These are phyloP conservation scores for Drosophila sechellia DNA, from an alignment of 1,140 invertebrate species.

Conservation along the genomic window DNA sequence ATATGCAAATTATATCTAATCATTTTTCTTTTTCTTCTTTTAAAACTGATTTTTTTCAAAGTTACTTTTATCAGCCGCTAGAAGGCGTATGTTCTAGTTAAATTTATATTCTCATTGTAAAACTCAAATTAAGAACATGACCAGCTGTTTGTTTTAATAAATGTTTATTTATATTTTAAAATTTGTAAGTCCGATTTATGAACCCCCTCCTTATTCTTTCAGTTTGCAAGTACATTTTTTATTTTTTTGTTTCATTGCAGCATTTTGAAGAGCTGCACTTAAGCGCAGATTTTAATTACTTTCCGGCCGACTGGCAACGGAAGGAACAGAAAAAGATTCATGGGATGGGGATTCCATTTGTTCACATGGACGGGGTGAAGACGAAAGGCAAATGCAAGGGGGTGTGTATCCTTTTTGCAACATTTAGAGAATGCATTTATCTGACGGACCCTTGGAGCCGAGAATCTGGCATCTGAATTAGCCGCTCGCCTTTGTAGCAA, in stretches of 20 bases:
- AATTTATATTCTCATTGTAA: too few relatives aligned
- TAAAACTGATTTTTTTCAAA: background rate
- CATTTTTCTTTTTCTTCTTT: background rate
- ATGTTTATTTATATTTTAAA: too few relatives aligned
- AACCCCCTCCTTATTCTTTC: slow-evolving; percentile 5
- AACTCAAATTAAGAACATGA: too few relatives aligned
- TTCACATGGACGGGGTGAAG: background rate
- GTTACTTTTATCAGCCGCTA: background rate
- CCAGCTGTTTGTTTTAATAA: too few relatives aligned
- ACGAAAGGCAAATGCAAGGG: background rate
- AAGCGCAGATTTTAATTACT: slow-evolving; percentile 82
- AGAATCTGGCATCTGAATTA: slow-evolving; percentile 69
- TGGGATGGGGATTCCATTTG: slow-evolving; percentile 14
- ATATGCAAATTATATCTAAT: slow-evolving; percentile 16
- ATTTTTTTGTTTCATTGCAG: slow-evolving; percentile 28
- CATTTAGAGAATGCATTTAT: slow-evolving; percentile 79
- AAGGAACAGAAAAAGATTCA: slow-evolving; percentile 43
- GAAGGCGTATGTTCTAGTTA: background rate
- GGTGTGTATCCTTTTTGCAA: slow-evolving; percentile 58
- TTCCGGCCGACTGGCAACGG: slow-evolving; percentile 79
- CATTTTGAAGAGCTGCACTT: slow-evolving; percentile 73
- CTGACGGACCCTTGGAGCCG: slow-evolving; percentile 41
- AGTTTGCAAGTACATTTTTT: slow-evolving; percentile 4
- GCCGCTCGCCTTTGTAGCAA: slow-evolving; percentile 63
- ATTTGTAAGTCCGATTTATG: slow-evolving; percentile 12